phyloP scores from a whole-genome alignment of 1,140 invertebrate genomes.

The Asbolus verrucosus region DNA sequence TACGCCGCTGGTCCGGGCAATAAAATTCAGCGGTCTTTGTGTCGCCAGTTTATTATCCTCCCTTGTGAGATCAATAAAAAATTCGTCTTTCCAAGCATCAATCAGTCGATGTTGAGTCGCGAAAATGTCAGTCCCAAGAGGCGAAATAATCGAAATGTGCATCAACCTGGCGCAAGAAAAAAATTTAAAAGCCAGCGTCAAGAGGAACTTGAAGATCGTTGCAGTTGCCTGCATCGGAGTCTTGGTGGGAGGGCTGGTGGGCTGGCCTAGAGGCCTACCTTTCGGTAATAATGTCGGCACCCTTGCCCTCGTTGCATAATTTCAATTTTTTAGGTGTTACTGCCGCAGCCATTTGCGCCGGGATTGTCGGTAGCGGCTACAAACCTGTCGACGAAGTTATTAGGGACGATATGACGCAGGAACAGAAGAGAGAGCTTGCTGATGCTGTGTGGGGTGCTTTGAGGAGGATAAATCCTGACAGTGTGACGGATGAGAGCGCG shows the following conservation, averaged over 20 bases:
- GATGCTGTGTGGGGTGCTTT: not conserved
- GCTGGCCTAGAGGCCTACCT: not conserved
- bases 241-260: not conserved
- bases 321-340: not conserved
- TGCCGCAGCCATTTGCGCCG: not conserved
- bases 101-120: too few relatives aligned
- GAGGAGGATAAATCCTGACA: not conserved
- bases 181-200: not conserved
- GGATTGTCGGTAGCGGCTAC: not conserved
- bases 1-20: too few relatives aligned
- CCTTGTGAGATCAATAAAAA: too few relatives aligned
- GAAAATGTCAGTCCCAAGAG: too few relatives aligned
- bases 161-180: not conserved
- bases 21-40: too few relatives aligned
- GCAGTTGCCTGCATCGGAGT: not conserved
- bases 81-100: too few relatives aligned
- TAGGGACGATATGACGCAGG: not conserved
- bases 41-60: too few relatives aligned
- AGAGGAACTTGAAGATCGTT: not conserved
- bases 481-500: not conserved
- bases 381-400: not conserved
- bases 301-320: not conserved
- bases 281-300: not conserved
- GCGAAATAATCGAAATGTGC: not conserved
- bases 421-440: not conserved